Percentiles rank a stretch among this genome's conserved stretches.
phyloP scores from a whole-genome alignment of 2,797 vertebrate genomes.

The Siniperca obscura region DNA sequence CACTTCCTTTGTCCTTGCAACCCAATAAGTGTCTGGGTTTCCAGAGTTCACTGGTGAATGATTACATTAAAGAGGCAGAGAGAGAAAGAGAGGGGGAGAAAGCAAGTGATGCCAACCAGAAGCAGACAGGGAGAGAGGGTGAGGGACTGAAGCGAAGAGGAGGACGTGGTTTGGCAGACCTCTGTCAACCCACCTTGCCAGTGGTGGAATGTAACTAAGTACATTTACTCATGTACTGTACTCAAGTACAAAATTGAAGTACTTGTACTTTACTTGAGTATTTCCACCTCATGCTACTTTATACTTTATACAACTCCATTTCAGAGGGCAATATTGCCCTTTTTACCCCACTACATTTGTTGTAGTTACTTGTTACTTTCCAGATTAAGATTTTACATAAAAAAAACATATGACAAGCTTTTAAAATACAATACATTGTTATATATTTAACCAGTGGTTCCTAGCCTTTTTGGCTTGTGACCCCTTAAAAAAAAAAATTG shows the following conservation, averaged over 20 bases:
- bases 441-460: not conserved
- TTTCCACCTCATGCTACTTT: not conserved
- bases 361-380: not conserved
- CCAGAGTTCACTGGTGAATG: conserved; percentile 57
- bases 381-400: too few species aligned
- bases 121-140: not conserved
- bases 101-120: conserved; percentile 19
- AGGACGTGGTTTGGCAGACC: conserved; percentile 14
- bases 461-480: not conserved
- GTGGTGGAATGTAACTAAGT: not conserved
- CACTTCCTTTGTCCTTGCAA: conserved; percentile 55
- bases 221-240: not conserved
- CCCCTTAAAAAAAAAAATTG: not conserved
- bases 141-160: conserved; percentile 1
- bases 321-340: not conserved
- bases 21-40: conserved; percentile 49
- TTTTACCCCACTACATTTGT: not conserved
- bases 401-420: too few species aligned
- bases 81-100: not conserved
- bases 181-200: conserved; percentile 9
- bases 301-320: not conserved
- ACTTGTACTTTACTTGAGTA: not conserved
- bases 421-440: not conserved
- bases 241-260: not conserved
- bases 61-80: conserved; percentile 57